Evolutionary conservation across 2,888 invertebrate species (phyloP).

Genomic region (Chaetogeoica ovagalla): DNA sequence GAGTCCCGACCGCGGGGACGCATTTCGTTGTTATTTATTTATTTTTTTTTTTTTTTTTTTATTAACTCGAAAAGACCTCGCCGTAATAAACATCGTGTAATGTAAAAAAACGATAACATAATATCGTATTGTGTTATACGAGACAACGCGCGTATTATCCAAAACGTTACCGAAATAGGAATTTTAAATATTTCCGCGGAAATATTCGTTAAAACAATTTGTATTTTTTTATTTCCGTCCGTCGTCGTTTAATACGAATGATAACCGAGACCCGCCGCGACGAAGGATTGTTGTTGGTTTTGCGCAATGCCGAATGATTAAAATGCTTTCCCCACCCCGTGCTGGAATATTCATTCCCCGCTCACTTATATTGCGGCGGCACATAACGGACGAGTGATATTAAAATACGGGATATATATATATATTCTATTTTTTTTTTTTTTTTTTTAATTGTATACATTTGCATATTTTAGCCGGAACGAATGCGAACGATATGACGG

Average conservation of each 20-base stretch:
- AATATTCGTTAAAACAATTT: constrained; percentile 9
- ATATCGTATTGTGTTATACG: no score
- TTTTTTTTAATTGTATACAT: constrained; percentile 26
- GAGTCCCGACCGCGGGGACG: no score
- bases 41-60: no score
- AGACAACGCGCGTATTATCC: no score
- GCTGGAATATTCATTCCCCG: not conserved
- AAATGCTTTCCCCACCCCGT: constrained; percentile 3
- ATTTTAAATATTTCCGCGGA: constrained; percentile 1
- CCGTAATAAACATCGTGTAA: no score
- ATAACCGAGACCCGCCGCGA: not conserved
- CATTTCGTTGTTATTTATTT: no score
- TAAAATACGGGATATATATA: constrained; percentile 5
- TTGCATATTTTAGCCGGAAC: constrained; percentile 9
- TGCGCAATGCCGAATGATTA: constrained; percentile 21
- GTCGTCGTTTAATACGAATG: not conserved
- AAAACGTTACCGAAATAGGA: no score
- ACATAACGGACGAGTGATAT: not conserved
- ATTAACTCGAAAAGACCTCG: no score
- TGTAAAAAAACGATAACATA: no score
- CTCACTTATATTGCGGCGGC: no score
- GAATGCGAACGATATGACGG: not conserved
- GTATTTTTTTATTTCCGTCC: no score
- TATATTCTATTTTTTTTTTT: not conserved
- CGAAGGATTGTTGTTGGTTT: not conserved